A percentile compares a stretch with the other conserved stretches of the same genome.
Conservation (phyloP, 2,797 vertebrate genomes). For the Scolopax rusticola region DNA sequence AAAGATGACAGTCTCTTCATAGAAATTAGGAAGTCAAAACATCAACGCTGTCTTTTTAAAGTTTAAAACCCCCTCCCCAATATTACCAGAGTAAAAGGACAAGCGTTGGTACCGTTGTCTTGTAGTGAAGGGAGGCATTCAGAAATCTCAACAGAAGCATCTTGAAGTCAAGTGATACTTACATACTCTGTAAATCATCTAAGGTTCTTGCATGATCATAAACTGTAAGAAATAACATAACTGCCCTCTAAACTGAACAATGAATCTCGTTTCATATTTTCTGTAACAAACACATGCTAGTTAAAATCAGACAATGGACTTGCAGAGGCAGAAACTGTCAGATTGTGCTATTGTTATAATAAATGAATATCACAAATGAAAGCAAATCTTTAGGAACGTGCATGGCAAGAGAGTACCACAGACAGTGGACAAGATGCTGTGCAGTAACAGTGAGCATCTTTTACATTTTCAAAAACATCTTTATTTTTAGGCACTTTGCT, state of each 20-base stretch:
- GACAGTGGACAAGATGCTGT: neutral
- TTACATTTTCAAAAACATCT: neutral
- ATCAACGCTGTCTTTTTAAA: neutral
- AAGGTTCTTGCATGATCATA: neutral
- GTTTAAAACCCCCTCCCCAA: neutral
- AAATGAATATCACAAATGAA: neutral
- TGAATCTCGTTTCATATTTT: neutral
- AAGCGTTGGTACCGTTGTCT: neutral
- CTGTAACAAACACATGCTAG: neutral
- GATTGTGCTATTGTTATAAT: neutral
- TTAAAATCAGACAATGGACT: neutral
- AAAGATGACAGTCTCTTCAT: neutral
- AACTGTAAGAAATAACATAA: neutral
- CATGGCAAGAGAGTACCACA: neutral
- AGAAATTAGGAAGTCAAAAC: neutral
- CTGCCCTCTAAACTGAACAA: neutral
- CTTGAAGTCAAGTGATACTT: neutral
- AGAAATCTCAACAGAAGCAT: neutral
- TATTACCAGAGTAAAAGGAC: neutral
- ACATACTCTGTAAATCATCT: neutral
- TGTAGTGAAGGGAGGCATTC: neutral
- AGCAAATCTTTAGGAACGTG: neutral
- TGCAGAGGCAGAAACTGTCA: neutral
- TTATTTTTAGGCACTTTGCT: constrained; percentile 45
- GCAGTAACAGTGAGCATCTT: neutral